phyloP scores from a whole-genome alignment of 2,888 invertebrate species.

The Stramonita haemastoma region DNA sequence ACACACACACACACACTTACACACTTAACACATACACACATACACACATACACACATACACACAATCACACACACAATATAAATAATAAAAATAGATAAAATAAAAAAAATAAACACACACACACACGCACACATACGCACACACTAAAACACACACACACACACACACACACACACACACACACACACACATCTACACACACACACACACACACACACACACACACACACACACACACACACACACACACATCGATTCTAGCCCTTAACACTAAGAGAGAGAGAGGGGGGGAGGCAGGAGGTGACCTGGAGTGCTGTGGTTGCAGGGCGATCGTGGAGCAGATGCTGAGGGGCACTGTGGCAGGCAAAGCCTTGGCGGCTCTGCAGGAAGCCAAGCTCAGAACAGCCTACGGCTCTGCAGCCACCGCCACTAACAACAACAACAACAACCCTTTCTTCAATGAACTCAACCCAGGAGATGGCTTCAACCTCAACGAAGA shows the following conservation, averaged over 20 bases:
- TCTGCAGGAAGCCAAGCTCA: slow-evolving; percentile 4
- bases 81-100: too few species aligned
- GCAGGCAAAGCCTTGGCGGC: not conserved
- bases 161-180: slow-evolving; percentile 23
- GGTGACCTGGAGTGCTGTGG: not conserved
- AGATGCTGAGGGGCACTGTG: not conserved
- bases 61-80: too few species aligned
- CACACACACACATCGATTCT: too few species aligned
- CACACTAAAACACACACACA: not conserved
- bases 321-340: slow-evolving; percentile 4
- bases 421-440: not conserved
- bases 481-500: too few species aligned
- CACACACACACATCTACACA: slow-evolving; percentile 16
- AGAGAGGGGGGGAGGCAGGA: not conserved
- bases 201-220: slow-evolving; percentile 8
- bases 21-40: not conserved
- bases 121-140: too few species aligned
- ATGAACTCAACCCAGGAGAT: not conserved
- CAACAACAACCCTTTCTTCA: not conserved
- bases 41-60: too few species aligned
- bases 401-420: not conserved
- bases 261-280: too few species aligned
- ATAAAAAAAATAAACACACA: too few species aligned
- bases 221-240: slow-evolving; percentile 11
- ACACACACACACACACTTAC: too few species aligned